Conservation (phyloP, 2,888 invertebrate genomes). For the Yponomeuta malinellus region DNA sequence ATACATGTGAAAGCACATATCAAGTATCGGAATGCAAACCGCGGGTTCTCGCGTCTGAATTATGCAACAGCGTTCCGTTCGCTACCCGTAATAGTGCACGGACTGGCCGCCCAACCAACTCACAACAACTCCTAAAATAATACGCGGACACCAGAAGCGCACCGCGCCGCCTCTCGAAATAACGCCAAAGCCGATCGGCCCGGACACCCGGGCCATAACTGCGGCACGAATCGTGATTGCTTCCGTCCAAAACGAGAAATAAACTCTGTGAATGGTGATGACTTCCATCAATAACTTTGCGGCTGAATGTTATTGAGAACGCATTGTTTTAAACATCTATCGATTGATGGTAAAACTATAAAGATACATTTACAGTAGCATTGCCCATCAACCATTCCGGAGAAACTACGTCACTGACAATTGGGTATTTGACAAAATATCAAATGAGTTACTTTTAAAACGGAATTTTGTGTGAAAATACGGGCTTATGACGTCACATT, state of each 20-base stretch:
- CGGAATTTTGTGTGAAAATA: too few relatives aligned
- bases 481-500: too few relatives aligned
- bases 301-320: not conserved
- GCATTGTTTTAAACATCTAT: not conserved
- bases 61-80: constrained; percentile 61
- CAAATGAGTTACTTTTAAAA: too few relatives aligned
- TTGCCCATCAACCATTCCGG: too few relatives aligned
- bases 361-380: too few relatives aligned
- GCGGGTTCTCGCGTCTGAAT: constrained; percentile 69
- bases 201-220: constrained; percentile 2
- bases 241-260: constrained; percentile 32
- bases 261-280: not conserved
- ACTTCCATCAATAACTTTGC: not conserved
- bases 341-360: not conserved
- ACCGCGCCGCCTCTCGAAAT: constrained; percentile 29
- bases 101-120: constrained; percentile 38
- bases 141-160: constrained; percentile 32
- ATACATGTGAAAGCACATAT: constrained; percentile 76
- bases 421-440: too few relatives aligned
- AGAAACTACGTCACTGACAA: too few relatives aligned
- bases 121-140: constrained; percentile 59
- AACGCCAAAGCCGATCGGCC: constrained; percentile 32
- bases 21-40: constrained; percentile 75
- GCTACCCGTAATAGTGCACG: constrained; percentile 61
- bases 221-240: constrained; percentile 16